Evolutionary conservation across 2,797 vertebrate species (phyloP).

Genomic region (Hafferia zeledoni): DNA sequence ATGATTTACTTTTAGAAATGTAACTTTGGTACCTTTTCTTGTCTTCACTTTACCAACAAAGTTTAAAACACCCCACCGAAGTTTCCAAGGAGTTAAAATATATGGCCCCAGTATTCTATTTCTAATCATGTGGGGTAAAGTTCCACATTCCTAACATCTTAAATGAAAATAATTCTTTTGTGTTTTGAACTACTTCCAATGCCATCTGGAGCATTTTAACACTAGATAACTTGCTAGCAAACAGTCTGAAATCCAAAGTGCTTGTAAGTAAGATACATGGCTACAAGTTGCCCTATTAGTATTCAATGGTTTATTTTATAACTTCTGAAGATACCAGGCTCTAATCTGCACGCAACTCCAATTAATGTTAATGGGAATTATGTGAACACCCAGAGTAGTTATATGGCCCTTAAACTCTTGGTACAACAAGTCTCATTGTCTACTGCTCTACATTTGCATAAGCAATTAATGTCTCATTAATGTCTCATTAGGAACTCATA

Average conservation of each 20-base stretch:
- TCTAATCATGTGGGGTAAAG: background rate
- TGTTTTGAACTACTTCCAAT: conserved; percentile 12
- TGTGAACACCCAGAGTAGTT: conserved; percentile 32
- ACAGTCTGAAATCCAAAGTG: background rate
- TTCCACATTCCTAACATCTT: background rate
- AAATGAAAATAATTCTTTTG: conserved; percentile 19
- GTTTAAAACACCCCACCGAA: background rate
- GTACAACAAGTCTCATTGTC: conserved; percentile 60
- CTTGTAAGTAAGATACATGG: conserved; percentile 3
- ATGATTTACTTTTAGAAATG: background rate
- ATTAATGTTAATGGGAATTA: conserved; percentile 62
- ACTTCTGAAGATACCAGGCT: background rate
- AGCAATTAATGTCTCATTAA: conserved; percentile 74
- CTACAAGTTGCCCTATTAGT: background rate
- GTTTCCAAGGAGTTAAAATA: background rate
- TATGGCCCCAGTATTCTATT: background rate
- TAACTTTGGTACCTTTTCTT: background rate
- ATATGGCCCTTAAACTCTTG: conserved; percentile 61
- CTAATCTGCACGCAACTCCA: conserved; percentile 28
- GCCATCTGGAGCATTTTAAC: conserved; percentile 43
- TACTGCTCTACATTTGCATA: conserved; percentile 67
- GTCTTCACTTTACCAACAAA: background rate
- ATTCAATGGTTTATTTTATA: conserved; percentile 44
- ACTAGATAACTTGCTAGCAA: background rate
- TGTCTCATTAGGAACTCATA: conserved; percentile 66